A percentile compares a stretch with the other conserved stretches of the same genome.
Evolutionary conservation across 2,113 vertebrate species (phyloP).

Genomic region (Pao palembangensis): DNA sequence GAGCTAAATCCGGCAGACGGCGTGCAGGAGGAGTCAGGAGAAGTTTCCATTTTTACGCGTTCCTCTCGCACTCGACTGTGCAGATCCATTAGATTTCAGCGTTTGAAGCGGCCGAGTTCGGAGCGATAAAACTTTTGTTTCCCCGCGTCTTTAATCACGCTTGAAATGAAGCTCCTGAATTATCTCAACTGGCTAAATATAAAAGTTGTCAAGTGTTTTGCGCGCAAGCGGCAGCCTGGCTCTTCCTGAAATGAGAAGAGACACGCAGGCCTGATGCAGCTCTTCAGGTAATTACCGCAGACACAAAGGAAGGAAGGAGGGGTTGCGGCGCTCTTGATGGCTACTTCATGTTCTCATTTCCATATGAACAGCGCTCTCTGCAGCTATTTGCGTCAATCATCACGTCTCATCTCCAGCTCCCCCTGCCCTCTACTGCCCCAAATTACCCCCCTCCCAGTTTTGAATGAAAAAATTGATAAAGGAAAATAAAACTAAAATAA

Average conservation of each 20-base stretch:
- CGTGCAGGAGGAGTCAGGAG: no score
- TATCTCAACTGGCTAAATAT: constrained; percentile 47
- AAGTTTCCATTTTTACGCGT: neutral
- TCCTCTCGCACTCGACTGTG: neutral
- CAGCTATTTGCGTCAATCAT: constrained; percentile 67
- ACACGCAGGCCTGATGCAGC: constrained; percentile 56
- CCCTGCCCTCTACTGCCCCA: constrained; percentile 37
- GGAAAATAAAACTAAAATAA: constrained; percentile 22
- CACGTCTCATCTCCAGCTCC: constrained; percentile 41
- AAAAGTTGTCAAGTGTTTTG: constrained; percentile 64
- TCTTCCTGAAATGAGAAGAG: constrained; percentile 49
- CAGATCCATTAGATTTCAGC: neutral
- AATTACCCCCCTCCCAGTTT: constrained; percentile 33
- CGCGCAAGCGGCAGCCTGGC: constrained; percentile 37
- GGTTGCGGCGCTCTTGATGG: constrained; percentile 64
- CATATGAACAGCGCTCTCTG: constrained; percentile 67
- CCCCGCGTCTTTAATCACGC: constrained; percentile 14
- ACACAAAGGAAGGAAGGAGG: constrained; percentile 54
- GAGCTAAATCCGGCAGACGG: no score
- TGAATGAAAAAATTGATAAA: constrained; percentile 11
- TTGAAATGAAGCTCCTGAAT: constrained; percentile 21
- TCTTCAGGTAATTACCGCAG: constrained; percentile 70
- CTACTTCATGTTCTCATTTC: constrained; percentile 73
- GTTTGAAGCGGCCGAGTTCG: neutral
- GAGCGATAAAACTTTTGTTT: constrained; percentile 1